Base-by-base conservation (phyloP, 1,140 invertebrate genomes). In the Leptinotarsa defecta region DNA sequence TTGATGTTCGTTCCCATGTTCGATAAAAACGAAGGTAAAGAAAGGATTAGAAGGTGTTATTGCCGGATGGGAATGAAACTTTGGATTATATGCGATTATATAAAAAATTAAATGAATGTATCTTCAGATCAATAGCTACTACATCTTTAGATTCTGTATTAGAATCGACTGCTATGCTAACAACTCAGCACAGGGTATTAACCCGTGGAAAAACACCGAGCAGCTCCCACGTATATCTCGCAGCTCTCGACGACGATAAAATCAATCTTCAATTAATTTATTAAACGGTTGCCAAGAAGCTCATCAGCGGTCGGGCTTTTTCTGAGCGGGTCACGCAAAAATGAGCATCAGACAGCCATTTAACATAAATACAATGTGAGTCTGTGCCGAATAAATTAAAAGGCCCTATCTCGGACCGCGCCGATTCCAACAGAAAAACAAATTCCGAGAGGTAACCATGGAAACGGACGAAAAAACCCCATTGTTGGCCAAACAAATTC, bases 401-500 rank as follows among this genome's bases (percentile, higher is more conserved):
- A 82, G 65, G 49, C 57, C 71, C 74, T 48, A 74, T 70, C 49
- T 43, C 57, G 76, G 76, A 69, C 77, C 71, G 76, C 74, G 73
- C 76, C 67, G 76, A 75, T 48, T 27, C 49, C 48, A 48, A 48
- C 73, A 79, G 79, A 81, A 81, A 81, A 81, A 81, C 80, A 74
- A 80, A 81, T 81, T 81, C 80, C 77, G 67, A 75, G 57, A 74
- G 75, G 76, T 78, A 75, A 78, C 78, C 80, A 77, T 78, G 77
- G 79, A 77, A 77, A 77, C 75, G 49, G 76, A 20, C 68, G 52
- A 72, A 82, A 82, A 82, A 82, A 81, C 75, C 73, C 80, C 79
- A 82, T 82, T 82, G 81, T 82, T 79, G 81, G 68, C 76, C 74
- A 79, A 71, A 80, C 79, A 74, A 81, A 82, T 82, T 81, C 81